These are phyloP conservation scores for Drosophila gunungcola DNA, from an alignment of 1,140 invertebrate genomes.

Conservation along the genomic window DNA sequence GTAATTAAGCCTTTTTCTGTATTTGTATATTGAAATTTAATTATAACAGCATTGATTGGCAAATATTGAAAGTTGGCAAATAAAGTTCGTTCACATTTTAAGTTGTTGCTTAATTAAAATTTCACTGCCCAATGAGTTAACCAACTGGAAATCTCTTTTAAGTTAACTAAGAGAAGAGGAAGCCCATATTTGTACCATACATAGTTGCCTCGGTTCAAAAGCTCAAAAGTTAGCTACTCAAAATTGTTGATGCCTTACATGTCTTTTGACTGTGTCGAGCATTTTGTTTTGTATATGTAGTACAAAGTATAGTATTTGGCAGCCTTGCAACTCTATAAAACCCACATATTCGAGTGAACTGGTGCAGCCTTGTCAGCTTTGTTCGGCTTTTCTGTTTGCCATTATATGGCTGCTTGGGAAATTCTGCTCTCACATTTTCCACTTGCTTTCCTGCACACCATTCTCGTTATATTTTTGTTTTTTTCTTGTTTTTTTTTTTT, in stretches of 20 bases:
- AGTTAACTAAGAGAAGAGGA: background rate
- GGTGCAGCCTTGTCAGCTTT: constrained; percentile 57
- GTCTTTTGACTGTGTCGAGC: constrained; percentile 1
- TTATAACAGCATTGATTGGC: constrained; percentile 7
- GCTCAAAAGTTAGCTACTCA: constrained; percentile 9
- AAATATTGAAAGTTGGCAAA: constrained; percentile 21
- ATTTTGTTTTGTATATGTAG: constrained; percentile 6
- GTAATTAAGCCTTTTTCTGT: constrained; percentile 18
- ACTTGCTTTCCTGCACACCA: constrained; percentile 54
- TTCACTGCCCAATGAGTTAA: background rate
- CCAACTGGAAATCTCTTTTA: background rate
- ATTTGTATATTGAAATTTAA: constrained; percentile 11
- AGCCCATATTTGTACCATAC: background rate
- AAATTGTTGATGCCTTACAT: constrained; percentile 23
- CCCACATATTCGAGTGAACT: constrained; percentile 22
- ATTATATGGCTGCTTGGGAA: constrained; percentile 51
- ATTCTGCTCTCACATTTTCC: constrained; percentile 69
- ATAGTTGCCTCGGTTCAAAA: background rate
- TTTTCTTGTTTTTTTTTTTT: constrained; percentile 15
- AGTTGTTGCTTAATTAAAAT: constrained; percentile 16
- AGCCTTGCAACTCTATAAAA: constrained; percentile 36
- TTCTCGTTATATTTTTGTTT: constrained; percentile 40
- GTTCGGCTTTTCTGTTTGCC: constrained; percentile 43
- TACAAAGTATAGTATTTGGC: constrained; percentile 26
- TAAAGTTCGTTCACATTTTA: background rate